These are phyloP conservation scores for Orthosia gothica DNA, from an alignment of 2,888 invertebrate species.

Conservation along the genomic window DNA sequence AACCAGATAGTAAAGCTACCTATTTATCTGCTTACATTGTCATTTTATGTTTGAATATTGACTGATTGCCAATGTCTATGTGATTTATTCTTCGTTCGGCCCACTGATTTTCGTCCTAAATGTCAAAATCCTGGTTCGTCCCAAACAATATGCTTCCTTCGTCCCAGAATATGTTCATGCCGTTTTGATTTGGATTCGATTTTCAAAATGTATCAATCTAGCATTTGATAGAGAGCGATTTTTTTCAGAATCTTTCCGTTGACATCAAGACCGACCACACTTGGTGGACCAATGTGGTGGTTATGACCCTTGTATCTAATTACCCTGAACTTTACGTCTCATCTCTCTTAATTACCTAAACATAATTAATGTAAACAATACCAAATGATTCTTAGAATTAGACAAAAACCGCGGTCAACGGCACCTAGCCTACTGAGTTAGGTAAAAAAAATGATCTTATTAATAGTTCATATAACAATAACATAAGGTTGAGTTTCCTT, in stretches of 20 bases:
- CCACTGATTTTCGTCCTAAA: too few relatives aligned
- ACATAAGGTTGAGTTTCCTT: conserved; percentile 62
- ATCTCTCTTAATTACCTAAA: conserved; percentile 41
- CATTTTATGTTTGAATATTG: too few relatives aligned
- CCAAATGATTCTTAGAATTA: conserved; percentile 54
- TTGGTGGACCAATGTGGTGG: conserved; percentile 17
- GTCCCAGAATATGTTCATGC: too few relatives aligned
- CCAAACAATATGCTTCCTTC: too few relatives aligned
- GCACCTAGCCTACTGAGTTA: conserved; percentile 68
- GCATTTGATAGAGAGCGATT: too few relatives aligned
- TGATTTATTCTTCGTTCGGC: too few relatives aligned
- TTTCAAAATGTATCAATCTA: too few relatives aligned
- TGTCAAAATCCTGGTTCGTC: too few relatives aligned
- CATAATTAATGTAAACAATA: conserved; percentile 61
- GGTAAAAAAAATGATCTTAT: conserved; percentile 66
- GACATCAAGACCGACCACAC: neutral
- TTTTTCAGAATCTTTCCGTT: neutral
- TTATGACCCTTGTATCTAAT: conserved; percentile 9
- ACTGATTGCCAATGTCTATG: too few relatives aligned
- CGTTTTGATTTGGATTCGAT: too few relatives aligned
- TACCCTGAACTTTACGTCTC: conserved; percentile 7
- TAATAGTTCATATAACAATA: conserved; percentile 33
- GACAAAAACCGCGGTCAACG: conserved; percentile 72
- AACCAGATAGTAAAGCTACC: too few relatives aligned
- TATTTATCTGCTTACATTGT: too few relatives aligned